Evolutionary conservation across 2,113 vertebrate genomes (phyloP), one percentile per base, ranked within the genome.

Genomic region (Brachirus orientalis): DNA sequence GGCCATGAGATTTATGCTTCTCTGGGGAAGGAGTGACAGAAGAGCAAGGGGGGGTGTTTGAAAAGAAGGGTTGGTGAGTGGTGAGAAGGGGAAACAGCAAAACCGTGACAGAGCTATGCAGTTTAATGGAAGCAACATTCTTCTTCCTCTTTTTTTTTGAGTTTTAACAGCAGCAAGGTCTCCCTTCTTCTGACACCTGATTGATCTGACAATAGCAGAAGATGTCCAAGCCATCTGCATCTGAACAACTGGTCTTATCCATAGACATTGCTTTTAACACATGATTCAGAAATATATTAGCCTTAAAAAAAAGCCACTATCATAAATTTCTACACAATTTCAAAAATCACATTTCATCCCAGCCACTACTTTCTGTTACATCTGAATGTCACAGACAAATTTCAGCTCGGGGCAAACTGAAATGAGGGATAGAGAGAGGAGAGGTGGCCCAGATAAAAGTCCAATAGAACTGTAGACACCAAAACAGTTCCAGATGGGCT

Each of bases 111-210:
- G 60, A 37, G 47, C 43, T 28, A 57, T 47, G 47, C 48, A 52
- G 46, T 36, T 77, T 80, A 86, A 87, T 85, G 77, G 77, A 76
- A 83, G 60, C 56, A 58, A 64, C 63, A 61, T 55, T 35, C n/a
- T 70, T 66, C 58, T 43, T 69, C 36, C 59, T 17, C 57, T 79
- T 79, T 68, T 79, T 68, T 35, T 52, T 17, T 20, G 44, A 51
- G 69, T 69, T 80, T 77, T 66, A 70, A 36, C 58, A 77, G 69
- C 52, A 67, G 47, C 22, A 22, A 36, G 19, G 54, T 37, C 50
- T 74, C 35, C 48, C 46, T 14, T 63, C 55, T 40, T 40, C 40
- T 57, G 6, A 20, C 33, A 60, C 36, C 18, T 33, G 7, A 66
- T 10, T 61, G 58, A 53, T 61, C 57, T 12, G 10, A 20, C 43